Conservation (phyloP, 92 coral and sea anemone species). For the Muricea muricata region DNA sequence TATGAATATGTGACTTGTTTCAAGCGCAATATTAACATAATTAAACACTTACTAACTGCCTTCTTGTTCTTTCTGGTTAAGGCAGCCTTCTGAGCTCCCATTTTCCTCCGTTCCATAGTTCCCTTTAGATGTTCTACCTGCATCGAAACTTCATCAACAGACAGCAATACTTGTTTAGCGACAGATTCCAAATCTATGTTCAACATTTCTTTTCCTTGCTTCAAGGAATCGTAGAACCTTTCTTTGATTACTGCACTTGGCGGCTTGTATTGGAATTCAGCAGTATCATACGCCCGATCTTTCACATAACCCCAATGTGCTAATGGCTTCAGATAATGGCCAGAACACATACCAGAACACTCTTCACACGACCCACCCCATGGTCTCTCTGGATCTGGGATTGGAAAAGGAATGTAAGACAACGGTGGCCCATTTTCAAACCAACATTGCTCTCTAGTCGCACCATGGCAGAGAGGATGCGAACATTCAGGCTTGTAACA, state of each 20-base stretch:
- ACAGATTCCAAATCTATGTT: slow-evolving; percentile 43
- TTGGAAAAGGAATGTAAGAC: slow-evolving; percentile 48
- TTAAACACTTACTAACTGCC: slow-evolving; percentile 23
- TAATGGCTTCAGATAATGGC: slow-evolving; percentile 49
- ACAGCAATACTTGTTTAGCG: slow-evolving; percentile 57
- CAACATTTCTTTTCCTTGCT: slow-evolving; percentile 42
- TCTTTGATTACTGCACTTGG: slow-evolving; percentile 60
- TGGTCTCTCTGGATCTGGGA: slow-evolving; percentile 57
- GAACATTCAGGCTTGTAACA: not conserved
- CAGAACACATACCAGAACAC: slow-evolving; percentile 49
- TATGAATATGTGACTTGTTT: slow-evolving; percentile 46
- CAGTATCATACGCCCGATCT: slow-evolving; percentile 17
- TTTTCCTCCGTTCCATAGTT: slow-evolving; percentile 53
- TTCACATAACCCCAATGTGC: slow-evolving; percentile 51
- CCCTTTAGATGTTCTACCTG: slow-evolving; percentile 43
- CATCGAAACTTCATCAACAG: slow-evolving; percentile 64
- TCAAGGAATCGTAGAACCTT: slow-evolving; percentile 51
- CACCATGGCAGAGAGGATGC: not conserved
- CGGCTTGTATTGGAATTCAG: slow-evolving; percentile 40
- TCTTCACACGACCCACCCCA: slow-evolving; percentile 35
- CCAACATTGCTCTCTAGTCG: slow-evolving; percentile 39
- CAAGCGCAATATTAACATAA: not conserved
- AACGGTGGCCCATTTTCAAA: slow-evolving; percentile 50
- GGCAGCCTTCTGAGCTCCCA: slow-evolving; percentile 62
- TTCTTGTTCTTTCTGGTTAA: slow-evolving; percentile 47